Conservation (phyloP, 2,888 invertebrate species). For the Sabellastarte sp. region DNA sequence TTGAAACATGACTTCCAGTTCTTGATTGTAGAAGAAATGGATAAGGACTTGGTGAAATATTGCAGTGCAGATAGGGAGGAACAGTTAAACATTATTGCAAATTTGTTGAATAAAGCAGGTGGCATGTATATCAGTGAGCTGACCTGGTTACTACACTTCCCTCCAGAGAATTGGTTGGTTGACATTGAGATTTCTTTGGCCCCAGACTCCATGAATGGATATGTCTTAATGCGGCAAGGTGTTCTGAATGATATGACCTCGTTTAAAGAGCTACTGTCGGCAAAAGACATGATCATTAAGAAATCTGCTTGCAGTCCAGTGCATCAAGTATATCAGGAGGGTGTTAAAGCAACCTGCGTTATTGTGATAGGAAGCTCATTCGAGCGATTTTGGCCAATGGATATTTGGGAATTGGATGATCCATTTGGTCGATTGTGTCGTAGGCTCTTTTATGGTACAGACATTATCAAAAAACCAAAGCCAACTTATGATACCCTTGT, state of each 20-base stretch:
- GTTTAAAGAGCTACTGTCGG: background rate
- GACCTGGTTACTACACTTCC: conserved; percentile 20
- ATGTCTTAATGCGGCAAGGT: conserved; percentile 11
- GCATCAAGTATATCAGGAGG: conserved; percentile 8
- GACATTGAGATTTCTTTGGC: conserved; percentile 12
- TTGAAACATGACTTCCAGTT: conserved; percentile 37
- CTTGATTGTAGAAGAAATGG: conserved; percentile 29
- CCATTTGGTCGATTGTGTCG: conserved; percentile 29
- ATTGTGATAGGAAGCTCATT: background rate
- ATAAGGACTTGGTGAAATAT: background rate
- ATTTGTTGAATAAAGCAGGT: conserved; percentile 33
- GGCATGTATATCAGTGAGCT: conserved; percentile 38
- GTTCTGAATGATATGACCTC: no score
- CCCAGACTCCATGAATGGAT: conserved; percentile 5
- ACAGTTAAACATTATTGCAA: background rate
- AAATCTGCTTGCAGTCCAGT: conserved; percentile 8
- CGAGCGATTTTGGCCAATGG: conserved; percentile 26
- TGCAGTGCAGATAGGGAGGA: background rate
- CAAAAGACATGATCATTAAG: background rate
- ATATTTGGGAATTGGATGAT: conserved; percentile 31
- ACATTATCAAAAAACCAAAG: conserved; percentile 7
- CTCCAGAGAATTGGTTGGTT: background rate
- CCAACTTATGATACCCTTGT: conserved; percentile 21
- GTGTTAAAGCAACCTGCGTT: background rate
- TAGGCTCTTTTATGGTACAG: conserved; percentile 33